phyloP scores from a whole-genome alignment of 2,113 vertebrate species.

The Erpornis zantholeuca region DNA sequence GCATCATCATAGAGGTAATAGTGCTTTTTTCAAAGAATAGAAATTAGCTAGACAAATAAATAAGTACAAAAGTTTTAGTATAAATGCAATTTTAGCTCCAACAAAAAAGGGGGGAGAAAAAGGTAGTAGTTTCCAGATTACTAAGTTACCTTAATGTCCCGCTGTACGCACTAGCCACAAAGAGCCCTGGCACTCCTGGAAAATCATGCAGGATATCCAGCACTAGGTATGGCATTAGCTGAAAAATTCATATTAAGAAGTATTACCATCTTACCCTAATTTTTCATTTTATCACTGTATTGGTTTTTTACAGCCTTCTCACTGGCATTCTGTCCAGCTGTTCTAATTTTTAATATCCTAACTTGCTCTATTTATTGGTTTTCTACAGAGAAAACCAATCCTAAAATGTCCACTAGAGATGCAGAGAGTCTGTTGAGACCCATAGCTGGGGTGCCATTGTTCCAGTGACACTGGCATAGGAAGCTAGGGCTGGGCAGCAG shows the following conservation, averaged over 20 bases:
- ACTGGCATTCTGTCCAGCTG: background rate
- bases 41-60: background rate
- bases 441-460: background rate
- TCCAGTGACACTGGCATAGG: background rate
- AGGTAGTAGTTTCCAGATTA: background rate
- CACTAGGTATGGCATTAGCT: constrained; percentile 94
- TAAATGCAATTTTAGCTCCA: background rate
- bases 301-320: background rate
- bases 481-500: background rate
- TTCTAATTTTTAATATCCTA: background rate
- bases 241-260: constrained; percentile 51
- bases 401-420: background rate
- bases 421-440: background rate
- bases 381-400: background rate
- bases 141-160: constrained; percentile 90
- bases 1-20: background rate
- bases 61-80: background rate
- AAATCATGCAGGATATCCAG: constrained; percentile 88
- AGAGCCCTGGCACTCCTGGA: constrained; percentile 92
- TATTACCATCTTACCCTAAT: background rate
- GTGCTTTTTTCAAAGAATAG: background rate
- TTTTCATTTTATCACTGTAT: background rate
- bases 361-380: background rate
- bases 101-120: background rate
- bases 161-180: constrained; percentile 95